Evolutionary conservation across 2,888 invertebrate genomes (phyloP).

Genomic region (Spisula solida): DNA sequence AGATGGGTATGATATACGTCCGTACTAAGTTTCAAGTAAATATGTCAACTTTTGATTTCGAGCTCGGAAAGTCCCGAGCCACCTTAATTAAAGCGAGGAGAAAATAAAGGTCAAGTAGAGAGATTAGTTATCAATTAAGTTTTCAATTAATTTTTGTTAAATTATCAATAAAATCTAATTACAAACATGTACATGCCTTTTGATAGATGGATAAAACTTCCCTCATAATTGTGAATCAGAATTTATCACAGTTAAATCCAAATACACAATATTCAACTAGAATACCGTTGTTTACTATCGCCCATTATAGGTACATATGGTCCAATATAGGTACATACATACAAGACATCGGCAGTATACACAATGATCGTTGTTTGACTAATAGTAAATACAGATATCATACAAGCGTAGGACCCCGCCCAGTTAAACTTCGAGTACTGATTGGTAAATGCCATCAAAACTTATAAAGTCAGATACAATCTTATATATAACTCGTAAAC

Average conservation of each 20-base stretch:
- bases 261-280: neutral
- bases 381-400: neutral
- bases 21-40: too few species aligned
- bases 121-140: too few species aligned
- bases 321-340: neutral
- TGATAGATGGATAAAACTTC: neutral
- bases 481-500: neutral
- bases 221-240: neutral
- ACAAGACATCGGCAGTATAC: neutral
- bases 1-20: too few species aligned
- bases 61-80: too few species aligned
- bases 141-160: too few species aligned
- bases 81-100: too few species aligned
- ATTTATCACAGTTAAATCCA: conserved; percentile 7
- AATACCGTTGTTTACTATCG: neutral
- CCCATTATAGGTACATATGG: neutral
- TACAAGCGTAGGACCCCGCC: neutral
- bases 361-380: neutral
- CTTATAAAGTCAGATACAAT: neutral
- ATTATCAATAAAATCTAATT: too few species aligned
- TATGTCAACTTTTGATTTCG: too few species aligned
- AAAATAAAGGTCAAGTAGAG: too few species aligned
- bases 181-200: conserved; percentile 6
- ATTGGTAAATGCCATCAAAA: neutral
- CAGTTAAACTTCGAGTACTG: neutral